Base-by-base conservation (phyloP, 2,797 vertebrate species). In the Sphenopsis melanotis region DNA sequence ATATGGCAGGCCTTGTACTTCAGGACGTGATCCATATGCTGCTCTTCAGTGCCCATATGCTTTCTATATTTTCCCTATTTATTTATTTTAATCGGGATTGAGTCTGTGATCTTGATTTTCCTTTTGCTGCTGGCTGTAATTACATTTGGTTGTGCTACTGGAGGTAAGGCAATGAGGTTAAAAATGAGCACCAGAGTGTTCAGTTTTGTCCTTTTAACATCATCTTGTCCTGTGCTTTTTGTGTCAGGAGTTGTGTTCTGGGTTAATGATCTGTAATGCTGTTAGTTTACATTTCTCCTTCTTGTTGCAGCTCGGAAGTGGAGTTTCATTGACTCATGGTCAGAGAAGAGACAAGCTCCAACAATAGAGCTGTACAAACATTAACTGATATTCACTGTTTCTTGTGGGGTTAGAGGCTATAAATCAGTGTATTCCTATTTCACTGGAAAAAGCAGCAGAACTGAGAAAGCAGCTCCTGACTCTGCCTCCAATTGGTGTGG, bases 21-120 rank as follows among this genome's bases (percentile, higher is more conserved):
- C 92, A 97, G 94, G 95, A 96, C 94, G 94, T 94, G 90, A 96
- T 89, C 97, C 98, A 98, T 98, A 98, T 98, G 98, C 88, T 98
- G 93, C 88, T 24, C 95, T 78, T 97, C 95, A 96, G 89, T 96
- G 95, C 47, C 97, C 97, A 98, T 98, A 98, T 98, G 97, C 89
- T 92, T 77, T 77, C 96, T 91, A 96, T 94, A 95, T 96, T 97
- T 95, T 78, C 80, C 0, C 29, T 95, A 96, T 96, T 96, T 96
- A 96, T 95, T 96, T 97, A 96, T 96, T 96, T 95, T 95, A 97
- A 94, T 96, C 91, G 89, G 92, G 74, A 94, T 89, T 72, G 89
- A 97, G 94, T 53, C 92, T 87, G 59, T 93, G 87, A 91, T 83
- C 89, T 70, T 89, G 89, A 60, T 84, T 63, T 91, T 95, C 90